Base-by-base conservation (phyloP, 2,888 invertebrate genomes). In the Adelognathus sp. region DNA sequence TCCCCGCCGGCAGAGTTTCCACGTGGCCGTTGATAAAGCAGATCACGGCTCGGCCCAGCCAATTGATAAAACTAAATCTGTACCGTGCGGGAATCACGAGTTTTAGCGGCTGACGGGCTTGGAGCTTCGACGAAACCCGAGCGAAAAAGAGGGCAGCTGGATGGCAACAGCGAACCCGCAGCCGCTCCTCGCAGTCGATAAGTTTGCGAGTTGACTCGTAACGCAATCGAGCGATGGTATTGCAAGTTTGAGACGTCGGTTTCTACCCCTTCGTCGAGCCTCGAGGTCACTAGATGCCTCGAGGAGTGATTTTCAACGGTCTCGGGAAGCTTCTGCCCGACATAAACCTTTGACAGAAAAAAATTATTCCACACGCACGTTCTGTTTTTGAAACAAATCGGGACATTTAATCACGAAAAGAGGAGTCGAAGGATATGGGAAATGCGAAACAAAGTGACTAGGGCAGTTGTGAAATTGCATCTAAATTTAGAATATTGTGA, bases 1-100 rank as follows among this genome's bases (percentile, higher is more conserved):
- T 21, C 27, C 9, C 27, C 36, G 24, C 24, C 16, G 41, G 1
- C 41, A 21, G n/a, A 39, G 36, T 41, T 66, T 66, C 24, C 52
- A 16, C 39, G 66, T 41, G 39, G 54, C 66, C 18, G 54, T 67
- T n/a, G 66, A 39, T 66, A 66, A 66, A 27, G 39, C 66, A 66
- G 66, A 3, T 36, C 16, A 27, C 66, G 36, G 16, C 14, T 18
- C 14, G 31, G 5, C 16, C 7, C 9, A 4, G 11, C 29, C 44
- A 29, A 16, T 14, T 36, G 52, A 18, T 50, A 39, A 14, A 52
- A 50, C 21, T 21, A n/a, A 18, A 21, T 27, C 4, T 29, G 5
- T 54, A 29, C 18, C 54, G 39, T n/a, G 5, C 29, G 18, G 27
- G 29, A n/a, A n/a, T 7, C 21, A 27, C 7, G 16, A 3, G 9